A percentile compares a stretch with the other conserved stretches of the same genome.
phyloP scores from a whole-genome alignment of 2,797 vertebrate species.

The Taenioides sp. region DNA sequence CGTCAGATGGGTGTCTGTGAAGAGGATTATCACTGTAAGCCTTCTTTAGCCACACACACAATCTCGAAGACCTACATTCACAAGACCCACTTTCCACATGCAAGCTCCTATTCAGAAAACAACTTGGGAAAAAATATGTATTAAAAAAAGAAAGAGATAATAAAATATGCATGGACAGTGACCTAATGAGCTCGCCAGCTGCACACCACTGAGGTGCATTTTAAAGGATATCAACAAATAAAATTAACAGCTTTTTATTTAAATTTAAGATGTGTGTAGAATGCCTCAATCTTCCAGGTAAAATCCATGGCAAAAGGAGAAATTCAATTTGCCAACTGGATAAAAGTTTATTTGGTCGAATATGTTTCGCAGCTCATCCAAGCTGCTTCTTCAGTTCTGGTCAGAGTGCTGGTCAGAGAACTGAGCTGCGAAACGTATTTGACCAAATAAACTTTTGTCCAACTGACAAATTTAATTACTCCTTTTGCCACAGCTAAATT shows the following conservation, averaged over 20 bases:
- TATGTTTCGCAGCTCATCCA: too few species aligned
- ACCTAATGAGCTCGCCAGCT: neutral
- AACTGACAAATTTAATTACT: too few species aligned
- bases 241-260: too few species aligned
- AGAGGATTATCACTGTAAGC: constrained; percentile 81
- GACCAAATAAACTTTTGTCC: too few species aligned
- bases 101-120: constrained; percentile 27
- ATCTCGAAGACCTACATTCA: constrained; percentile 75
- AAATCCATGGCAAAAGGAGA: too few species aligned
- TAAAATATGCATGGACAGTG: constrained; percentile 13
- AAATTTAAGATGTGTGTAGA: too few species aligned
- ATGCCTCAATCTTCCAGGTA: too few species aligned
- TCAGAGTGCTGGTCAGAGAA: too few species aligned
- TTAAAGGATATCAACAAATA: neutral
- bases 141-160: constrained; percentile 1
- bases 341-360: too few species aligned
- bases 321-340: too few species aligned
- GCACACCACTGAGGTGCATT: neutral
- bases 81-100: constrained; percentile 70
- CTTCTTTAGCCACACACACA: constrained; percentile 73
- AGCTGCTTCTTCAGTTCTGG: too few species aligned
- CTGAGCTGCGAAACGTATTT: too few species aligned
- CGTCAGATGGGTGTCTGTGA: constrained; percentile 82
- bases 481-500: neutral
- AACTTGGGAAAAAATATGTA: constrained; percentile 18